Evolutionary conservation across 2,888 invertebrate genomes (phyloP).

Genomic region (Dicranocentrus wangi): DNA sequence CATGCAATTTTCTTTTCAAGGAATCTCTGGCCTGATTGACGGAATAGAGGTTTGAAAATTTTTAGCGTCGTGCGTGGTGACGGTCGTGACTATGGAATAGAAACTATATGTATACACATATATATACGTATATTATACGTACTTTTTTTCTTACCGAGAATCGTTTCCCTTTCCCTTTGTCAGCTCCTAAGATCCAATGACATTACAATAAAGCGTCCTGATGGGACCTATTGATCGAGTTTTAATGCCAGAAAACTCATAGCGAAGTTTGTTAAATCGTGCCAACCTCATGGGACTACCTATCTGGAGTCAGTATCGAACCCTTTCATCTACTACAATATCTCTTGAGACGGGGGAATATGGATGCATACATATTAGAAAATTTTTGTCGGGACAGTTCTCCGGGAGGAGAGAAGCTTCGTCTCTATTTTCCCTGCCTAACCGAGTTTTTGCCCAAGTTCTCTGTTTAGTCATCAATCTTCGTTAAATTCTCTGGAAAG

Average conservation of each 20-base stretch:
- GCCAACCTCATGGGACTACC: slow-evolving; percentile 36
- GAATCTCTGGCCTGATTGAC: too few relatives aligned
- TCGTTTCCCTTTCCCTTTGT: slow-evolving; percentile 18
- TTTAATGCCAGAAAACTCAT: slow-evolving; percentile 56
- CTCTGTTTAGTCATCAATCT: slow-evolving; percentile 58
- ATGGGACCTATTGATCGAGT: slow-evolving; percentile 56
- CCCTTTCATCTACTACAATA: neutral
- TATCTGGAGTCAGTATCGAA: neutral
- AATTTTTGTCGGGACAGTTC: neutral
- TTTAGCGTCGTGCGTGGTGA: too few relatives aligned
- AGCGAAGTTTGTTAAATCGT: slow-evolving; percentile 56
- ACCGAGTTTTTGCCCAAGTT: neutral
- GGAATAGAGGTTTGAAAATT: too few relatives aligned
- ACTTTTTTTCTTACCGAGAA: too few relatives aligned
- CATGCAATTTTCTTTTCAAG: too few relatives aligned
- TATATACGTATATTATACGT: too few relatives aligned
- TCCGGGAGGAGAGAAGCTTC: too few relatives aligned
- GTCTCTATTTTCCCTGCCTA: too few relatives aligned
- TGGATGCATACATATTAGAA: neutral
- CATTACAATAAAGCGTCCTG: slow-evolving; percentile 37
- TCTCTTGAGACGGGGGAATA: too few relatives aligned
- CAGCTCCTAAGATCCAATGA: slow-evolving; percentile 3
- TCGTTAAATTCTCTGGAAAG: slow-evolving; percentile 59
- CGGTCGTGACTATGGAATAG: too few relatives aligned
- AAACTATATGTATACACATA: too few relatives aligned